These are phyloP conservation scores for Parazoanthus atlanticus DNA, from an alignment of 92 coral and sea anemone species.

Conservation along the genomic window DNA sequence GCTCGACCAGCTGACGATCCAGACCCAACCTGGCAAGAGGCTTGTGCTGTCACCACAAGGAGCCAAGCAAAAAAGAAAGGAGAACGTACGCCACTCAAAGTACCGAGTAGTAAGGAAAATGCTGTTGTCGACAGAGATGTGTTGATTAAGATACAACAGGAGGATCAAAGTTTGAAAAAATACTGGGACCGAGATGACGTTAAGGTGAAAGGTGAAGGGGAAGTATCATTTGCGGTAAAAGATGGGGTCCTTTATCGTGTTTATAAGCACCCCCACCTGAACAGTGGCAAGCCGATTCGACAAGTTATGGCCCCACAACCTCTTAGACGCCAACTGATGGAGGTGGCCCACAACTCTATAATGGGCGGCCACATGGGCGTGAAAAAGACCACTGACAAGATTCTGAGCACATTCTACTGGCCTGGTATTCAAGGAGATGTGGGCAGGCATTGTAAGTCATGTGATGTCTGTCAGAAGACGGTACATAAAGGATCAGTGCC, in stretches of 20 bases:
- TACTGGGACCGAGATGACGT: neutral
- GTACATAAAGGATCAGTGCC: constrained; percentile 63
- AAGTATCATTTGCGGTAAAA: constrained; percentile 44
- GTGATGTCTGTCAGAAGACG: constrained; percentile 70
- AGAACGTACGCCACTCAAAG: no score
- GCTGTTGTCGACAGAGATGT: neutral
- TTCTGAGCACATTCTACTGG: constrained; percentile 47
- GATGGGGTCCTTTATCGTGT: constrained; percentile 44
- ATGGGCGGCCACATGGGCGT: constrained; percentile 67
- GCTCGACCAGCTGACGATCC: constrained; percentile 47
- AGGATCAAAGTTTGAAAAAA: constrained; percentile 1
- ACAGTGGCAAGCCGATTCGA: neutral
- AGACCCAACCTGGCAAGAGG: constrained; percentile 41
- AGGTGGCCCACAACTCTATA: constrained; percentile 14
- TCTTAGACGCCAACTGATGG: constrained; percentile 41
- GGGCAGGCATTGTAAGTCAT: constrained; percentile 39
- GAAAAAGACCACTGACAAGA: constrained; percentile 56
- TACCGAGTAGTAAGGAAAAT: no score
- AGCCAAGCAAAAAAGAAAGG: neutral
- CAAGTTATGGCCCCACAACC: constrained; percentile 47
- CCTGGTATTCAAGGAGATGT: constrained; percentile 57
- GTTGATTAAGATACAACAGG: neutral
- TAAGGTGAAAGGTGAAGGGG: constrained; percentile 29
- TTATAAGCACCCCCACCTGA: neutral
- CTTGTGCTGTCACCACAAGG: constrained; percentile 27